These are phyloP conservation scores for Camptogramma bilineatum DNA, from an alignment of 2,888 invertebrate species.

Conservation along the genomic window DNA sequence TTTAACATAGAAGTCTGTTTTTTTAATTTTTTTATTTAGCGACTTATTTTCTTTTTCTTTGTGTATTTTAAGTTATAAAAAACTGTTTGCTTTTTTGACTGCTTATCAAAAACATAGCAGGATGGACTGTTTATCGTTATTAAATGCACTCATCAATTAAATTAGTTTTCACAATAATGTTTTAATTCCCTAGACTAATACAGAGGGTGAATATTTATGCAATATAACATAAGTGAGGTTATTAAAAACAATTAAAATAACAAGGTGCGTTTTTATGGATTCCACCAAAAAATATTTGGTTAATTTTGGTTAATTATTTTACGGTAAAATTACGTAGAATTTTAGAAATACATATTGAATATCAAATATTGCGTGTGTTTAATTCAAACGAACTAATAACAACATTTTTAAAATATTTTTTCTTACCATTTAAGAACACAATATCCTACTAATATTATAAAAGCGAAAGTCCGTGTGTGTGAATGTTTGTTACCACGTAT, in stretches of 20 bases:
- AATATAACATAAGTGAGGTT: conserved; percentile 56
- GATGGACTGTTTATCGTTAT: conserved; percentile 8
- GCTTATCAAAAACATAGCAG: background rate
- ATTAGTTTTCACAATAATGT: conserved; percentile 18
- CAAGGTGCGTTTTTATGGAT: conserved; percentile 56
- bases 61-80: background rate
- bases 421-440: no score
- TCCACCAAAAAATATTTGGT: conserved; percentile 15
- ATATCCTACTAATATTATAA: no score
- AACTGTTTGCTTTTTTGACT: background rate
- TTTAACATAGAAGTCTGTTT: no score
- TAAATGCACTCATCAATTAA: conserved; percentile 23
- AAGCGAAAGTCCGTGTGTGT: no score
- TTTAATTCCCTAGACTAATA: conserved; percentile 26
- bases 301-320: background rate
- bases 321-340: no score
- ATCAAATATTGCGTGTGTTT: no score
- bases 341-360: no score
- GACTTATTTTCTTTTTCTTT: no score
- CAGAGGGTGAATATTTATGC: conserved; percentile 60
- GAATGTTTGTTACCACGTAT: no score
- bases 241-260: conserved; percentile 56
- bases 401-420: no score
- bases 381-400: no score
- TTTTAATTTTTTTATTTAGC: no score